A percentile compares a stretch with the other conserved stretches of the same genome.
Conservation (phyloP, 2,797 vertebrate species). For the Simalia tracyae region DNA sequence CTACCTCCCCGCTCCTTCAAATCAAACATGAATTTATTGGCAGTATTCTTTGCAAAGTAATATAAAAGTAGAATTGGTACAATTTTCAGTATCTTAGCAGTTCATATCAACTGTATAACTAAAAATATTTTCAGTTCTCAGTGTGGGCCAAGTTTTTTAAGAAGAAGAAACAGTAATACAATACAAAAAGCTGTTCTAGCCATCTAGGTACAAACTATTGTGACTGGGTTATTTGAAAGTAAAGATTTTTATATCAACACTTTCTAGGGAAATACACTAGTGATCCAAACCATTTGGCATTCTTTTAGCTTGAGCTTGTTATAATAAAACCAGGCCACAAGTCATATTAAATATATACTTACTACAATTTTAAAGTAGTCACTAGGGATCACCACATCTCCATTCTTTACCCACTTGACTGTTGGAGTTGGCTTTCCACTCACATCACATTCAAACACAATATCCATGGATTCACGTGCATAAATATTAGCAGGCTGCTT, state of each 20-base stretch:
- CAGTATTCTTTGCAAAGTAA: not conserved
- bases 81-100: not conserved
- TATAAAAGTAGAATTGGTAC: not conserved
- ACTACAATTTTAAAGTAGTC: slow-evolving; percentile 98
- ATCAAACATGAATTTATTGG: not conserved
- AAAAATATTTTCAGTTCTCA: not conserved
- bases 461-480: slow-evolving; percentile 95
- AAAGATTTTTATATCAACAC: not conserved
- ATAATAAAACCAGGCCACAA: not conserved
- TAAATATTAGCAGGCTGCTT: slow-evolving; percentile 87
- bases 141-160: not conserved
- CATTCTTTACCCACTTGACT: slow-evolving; percentile 97
- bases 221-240: not conserved
- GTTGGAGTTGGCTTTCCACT: slow-evolving; percentile 88
- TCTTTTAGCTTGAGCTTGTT: accelerated
- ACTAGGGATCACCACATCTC: slow-evolving; percentile 94
- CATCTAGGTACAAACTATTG: not conserved
- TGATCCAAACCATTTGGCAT: not conserved
- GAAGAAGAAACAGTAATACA: not conserved
- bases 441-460: slow-evolving; percentile 93
- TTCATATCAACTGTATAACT: not conserved
- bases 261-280: not conserved
- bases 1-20: not conserved
- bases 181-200: not conserved
- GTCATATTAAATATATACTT: slow-evolving; percentile 58